A percentile compares a stretch with the other conserved stretches of the same genome.
Conservation (phyloP, 2,888 invertebrate species). For the Anoplius nigerrimus region DNA sequence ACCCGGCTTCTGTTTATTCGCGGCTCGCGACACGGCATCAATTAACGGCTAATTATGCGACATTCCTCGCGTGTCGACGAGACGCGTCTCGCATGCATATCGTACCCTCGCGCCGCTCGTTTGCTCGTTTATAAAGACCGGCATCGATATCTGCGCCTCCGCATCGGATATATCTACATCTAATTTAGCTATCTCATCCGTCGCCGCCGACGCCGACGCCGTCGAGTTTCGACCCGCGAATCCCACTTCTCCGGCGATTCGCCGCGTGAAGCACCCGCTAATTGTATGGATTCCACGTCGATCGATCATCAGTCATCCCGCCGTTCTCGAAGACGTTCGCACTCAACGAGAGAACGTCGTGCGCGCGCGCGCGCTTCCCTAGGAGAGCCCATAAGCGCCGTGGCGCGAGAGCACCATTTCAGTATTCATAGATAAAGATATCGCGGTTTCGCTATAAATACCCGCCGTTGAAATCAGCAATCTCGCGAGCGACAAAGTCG, state of each 20-base stretch:
- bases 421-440: not conserved
- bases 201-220: too few relatives aligned
- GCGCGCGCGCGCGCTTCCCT: too few relatives aligned
- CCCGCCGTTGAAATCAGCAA: slow-evolving; percentile 1
- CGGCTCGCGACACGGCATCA: slow-evolving; percentile 37
- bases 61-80: slow-evolving; percentile 40
- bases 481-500: slow-evolving; percentile 6
- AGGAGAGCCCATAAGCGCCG: too few relatives aligned
- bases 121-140: slow-evolving; percentile 24
- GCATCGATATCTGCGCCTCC: not conserved
- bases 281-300: not conserved
- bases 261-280: not conserved
- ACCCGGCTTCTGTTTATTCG: not conserved
- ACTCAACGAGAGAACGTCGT: too few relatives aligned
- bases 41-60: slow-evolving; percentile 52
- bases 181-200: too few relatives aligned
- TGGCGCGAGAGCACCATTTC: not conserved
- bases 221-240: not conserved
- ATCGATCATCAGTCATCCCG: slow-evolving; percentile 12
- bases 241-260: not conserved
- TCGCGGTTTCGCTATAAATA: not conserved
- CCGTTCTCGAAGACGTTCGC: too few relatives aligned
- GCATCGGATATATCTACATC: too few relatives aligned
- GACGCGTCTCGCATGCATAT: slow-evolving; percentile 8
- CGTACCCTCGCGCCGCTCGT: slow-evolving; percentile 7